Base-by-base conservation (phyloP, 1,140 invertebrate genomes). In the Lasioglossum baleicum region DNA sequence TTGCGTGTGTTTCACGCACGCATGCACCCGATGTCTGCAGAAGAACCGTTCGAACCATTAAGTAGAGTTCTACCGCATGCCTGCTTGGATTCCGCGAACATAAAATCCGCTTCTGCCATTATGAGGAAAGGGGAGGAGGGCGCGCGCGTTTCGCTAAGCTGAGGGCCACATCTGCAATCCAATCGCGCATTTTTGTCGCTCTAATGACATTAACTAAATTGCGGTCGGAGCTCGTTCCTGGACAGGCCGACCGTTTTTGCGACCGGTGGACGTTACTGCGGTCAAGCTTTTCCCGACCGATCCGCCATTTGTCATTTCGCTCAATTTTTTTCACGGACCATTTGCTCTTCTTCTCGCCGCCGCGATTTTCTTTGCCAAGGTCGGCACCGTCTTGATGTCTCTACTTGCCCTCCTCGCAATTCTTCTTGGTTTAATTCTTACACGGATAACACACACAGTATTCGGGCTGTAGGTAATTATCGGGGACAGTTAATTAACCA, bases 41-140 rank as follows among this genome's bases (percentile, higher is more conserved):
- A 83, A 86, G 83, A 89, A 89, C 85, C 87, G 88, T 90, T 90
- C 81, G 67, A 71, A 65, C 53, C 83, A 85, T 89, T 86, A 87
- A 87, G 79, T 69, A 22, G 74, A 82, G 70, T 84, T 84, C 83
- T 83, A 68, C 86, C 82, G 88, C 89, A 88, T 90, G 84, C 84
- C 79, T 79, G 72, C 17, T 81, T 61, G 71, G 79, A 89, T 90
- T 88, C 88, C 88, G 81, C 70, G 80, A 75, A 64, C 77, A 72
- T 74, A 79, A 80, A 83, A 83, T 80, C 72, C 84, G 79, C 70
- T 83, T 82, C 68, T 63, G 64, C 75, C 72, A 82, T 86, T 88
- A 83, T 42, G 13, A 51, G 35, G n/a, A 64, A 67, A 31, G 66
- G 53, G 22, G 70, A 22, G 63, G 22, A 4, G 51, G n/a, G n/a